Evolutionary conservation across 2,113 vertebrate genomes (phyloP).

Genomic region (Australoheros scitulus): DNA sequence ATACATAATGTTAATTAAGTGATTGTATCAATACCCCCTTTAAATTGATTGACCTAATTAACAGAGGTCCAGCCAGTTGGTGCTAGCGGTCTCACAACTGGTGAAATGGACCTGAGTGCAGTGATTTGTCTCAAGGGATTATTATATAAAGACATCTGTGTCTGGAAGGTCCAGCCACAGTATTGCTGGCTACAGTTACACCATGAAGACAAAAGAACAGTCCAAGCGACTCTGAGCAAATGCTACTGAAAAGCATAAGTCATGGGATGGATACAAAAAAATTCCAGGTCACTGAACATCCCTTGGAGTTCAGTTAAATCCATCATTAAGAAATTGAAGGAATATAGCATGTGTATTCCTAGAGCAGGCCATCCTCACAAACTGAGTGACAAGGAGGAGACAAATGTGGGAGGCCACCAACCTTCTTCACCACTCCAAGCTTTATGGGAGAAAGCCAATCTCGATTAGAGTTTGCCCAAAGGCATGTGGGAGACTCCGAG

Average conservation of each 20-base stretch:
- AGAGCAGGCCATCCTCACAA: not conserved
- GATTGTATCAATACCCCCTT: not conserved
- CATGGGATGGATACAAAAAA: too few species aligned
- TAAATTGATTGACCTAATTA: not conserved
- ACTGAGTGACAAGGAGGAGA: not conserved
- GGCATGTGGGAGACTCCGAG: not conserved
- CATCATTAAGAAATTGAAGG: not conserved
- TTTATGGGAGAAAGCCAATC: not conserved
- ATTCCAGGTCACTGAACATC: too few species aligned
- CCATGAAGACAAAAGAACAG: not conserved
- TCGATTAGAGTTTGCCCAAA: not conserved
- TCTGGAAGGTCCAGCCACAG: not conserved
- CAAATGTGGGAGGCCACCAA: not conserved
- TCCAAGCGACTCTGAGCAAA: too few species aligned
- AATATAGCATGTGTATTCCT: not conserved
- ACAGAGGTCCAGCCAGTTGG: not conserved
- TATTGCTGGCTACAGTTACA: not conserved
- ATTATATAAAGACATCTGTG: not conserved
- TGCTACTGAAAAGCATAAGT: too few species aligned
- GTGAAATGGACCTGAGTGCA: not conserved
- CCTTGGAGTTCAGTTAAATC: not conserved
- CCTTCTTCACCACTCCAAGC: not conserved
- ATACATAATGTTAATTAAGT: not conserved
- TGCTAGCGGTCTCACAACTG: not conserved
- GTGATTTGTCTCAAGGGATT: not conserved